phyloP scores from a whole-genome alignment of 2,113 vertebrate genomes.

The Typhlomys cinereus region DNA sequence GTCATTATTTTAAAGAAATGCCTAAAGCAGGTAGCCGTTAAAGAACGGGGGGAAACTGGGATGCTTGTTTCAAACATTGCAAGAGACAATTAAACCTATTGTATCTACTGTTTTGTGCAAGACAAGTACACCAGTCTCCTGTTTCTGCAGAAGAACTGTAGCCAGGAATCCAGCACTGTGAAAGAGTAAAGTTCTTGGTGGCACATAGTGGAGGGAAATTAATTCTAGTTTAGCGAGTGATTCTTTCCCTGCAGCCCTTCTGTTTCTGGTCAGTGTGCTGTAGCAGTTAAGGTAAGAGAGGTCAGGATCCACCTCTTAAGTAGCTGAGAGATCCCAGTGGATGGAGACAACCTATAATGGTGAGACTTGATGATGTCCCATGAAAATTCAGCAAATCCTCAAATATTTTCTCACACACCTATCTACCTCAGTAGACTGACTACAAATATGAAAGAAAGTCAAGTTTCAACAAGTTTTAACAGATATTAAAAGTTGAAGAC shows the following conservation, averaged over 20 bases:
- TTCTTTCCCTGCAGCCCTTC: no score
- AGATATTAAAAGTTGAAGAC: not conserved
- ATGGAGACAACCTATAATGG: not conserved
- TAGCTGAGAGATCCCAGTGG: not conserved
- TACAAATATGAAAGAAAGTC: not conserved
- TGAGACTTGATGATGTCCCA: not conserved
- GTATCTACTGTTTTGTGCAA: not conserved
- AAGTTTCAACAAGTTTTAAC: not conserved
- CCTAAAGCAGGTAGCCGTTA: not conserved
- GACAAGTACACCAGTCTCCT: not conserved
- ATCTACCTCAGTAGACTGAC: not conserved
- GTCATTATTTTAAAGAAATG: not conserved
- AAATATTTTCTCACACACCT: not conserved
- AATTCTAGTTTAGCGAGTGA: not conserved
- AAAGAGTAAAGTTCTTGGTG: not conserved
- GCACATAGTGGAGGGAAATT: not conserved
- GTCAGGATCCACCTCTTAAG: not conserved
- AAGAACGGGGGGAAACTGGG: not conserved
- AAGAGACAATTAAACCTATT: not conserved
- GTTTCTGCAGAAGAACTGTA: not conserved
- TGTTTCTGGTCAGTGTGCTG: no score
- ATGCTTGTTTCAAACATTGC: not conserved
- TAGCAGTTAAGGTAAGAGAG: not conserved
- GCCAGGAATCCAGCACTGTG: not conserved
- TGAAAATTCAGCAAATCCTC: not conserved